Evolutionary conservation across 64 coral and sea anemone species (phyloP).

Genomic region (Astreopora myriophthalma): DNA sequence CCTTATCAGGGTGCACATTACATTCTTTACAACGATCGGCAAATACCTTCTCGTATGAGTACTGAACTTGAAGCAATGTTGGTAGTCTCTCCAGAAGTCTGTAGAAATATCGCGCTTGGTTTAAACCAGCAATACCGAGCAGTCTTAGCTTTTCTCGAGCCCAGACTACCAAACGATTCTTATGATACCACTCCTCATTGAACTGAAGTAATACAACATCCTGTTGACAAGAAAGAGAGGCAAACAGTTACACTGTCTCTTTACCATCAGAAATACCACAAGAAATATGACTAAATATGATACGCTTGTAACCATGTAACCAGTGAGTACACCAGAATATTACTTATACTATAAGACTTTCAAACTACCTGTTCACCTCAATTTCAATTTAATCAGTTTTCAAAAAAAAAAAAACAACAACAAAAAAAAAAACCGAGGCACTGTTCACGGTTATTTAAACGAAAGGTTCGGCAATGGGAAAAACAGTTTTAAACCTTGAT

Average conservation of each 20-base stretch:
- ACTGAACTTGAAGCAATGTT: conserved; percentile 53
- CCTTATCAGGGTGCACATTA: not conserved
- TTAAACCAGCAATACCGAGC: conserved; percentile 53
- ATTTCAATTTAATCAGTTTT: too few species aligned
- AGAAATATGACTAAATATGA: too few species aligned
- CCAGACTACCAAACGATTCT: conserved; percentile 52
- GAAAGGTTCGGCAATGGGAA: too few species aligned
- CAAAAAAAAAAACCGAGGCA: too few species aligned
- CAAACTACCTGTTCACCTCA: too few species aligned
- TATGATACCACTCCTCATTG: conserved; percentile 46
- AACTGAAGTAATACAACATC: conserved; percentile 43
- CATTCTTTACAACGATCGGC: not conserved
- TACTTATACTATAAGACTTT: too few species aligned
- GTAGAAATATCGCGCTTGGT: conserved; percentile 32
- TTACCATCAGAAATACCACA: not conserved
- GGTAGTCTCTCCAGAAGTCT: conserved; percentile 52
- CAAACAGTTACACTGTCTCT: not conserved
- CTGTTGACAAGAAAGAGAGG: not conserved
- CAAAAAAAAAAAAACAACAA: too few species aligned
- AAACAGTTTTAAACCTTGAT: too few species aligned
- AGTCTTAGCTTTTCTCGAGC: conserved; percentile 26
- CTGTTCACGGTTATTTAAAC: too few species aligned
- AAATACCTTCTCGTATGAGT: conserved; percentile 53
- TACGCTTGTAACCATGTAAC: too few species aligned
- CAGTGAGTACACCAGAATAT: too few species aligned